Evolutionary conservation across 2,888 invertebrate genomes (phyloP).

Genomic region (Pocota personata): DNA sequence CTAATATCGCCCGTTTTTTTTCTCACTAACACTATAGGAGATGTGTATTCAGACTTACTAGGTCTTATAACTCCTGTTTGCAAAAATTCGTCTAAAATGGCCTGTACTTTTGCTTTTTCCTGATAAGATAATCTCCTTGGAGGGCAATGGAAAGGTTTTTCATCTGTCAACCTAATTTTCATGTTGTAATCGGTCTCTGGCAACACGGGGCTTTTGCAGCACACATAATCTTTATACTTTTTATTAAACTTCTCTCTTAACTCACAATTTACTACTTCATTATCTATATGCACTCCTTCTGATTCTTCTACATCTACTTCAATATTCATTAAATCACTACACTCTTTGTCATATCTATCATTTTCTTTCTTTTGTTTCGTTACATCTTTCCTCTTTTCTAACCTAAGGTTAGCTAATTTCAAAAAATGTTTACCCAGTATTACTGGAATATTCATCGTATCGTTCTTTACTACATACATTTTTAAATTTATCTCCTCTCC

Average conservation of each 20-base stretch:
- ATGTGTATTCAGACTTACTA: too few relatives aligned
- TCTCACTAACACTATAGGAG: too few relatives aligned
- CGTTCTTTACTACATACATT: neutral
- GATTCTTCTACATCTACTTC: neutral
- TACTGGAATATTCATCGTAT: constrained; percentile 24
- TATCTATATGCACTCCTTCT: neutral
- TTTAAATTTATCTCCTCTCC: neutral
- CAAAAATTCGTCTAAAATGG: too few relatives aligned
- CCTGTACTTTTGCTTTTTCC: too few relatives aligned
- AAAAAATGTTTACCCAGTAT: constrained; percentile 28
- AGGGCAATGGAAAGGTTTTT: too few relatives aligned
- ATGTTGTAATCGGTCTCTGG: too few relatives aligned
- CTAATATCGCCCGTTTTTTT: too few relatives aligned
- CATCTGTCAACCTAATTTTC: too few relatives aligned
- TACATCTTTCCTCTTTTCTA: neutral
- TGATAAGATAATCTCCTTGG: too few relatives aligned
- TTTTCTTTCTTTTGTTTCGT: constrained; percentile 10
- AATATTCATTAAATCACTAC: neutral
- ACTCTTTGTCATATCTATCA: neutral
- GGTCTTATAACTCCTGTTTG: too few relatives aligned
- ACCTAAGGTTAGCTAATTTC: neutral
- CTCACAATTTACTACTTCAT: neutral
- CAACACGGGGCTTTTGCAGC: neutral
- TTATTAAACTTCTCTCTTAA: neutral
- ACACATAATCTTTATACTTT: neutral